phyloP scores from a whole-genome alignment of 2,888 invertebrate species.

The Microctonus aethiopoides region DNA sequence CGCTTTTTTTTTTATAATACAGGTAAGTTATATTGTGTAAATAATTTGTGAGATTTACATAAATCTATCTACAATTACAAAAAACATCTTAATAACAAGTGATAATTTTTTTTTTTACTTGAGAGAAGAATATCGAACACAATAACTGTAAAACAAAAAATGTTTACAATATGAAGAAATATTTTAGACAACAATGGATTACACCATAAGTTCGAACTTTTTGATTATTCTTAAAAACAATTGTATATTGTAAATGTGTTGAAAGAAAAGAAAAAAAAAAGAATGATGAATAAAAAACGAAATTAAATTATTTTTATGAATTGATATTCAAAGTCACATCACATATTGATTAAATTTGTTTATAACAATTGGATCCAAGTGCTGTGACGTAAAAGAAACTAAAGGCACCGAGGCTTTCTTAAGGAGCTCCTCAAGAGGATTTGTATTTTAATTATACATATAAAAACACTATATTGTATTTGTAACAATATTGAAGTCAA shows the following conservation, averaged over 20 bases:
- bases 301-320: slow-evolving; percentile 9
- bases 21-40: slow-evolving; percentile 1
- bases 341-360: too few relatives aligned
- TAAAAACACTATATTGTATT: slow-evolving; percentile 9
- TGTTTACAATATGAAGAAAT: slow-evolving; percentile 7
- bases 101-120: slow-evolving; percentile 22
- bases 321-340: slow-evolving; percentile 18
- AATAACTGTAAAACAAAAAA: neutral
- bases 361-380: slow-evolving; percentile 7
- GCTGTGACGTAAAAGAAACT: slow-evolving; percentile 32
- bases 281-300: too few relatives aligned
- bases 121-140: neutral
- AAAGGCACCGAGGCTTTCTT: slow-evolving; percentile 41
- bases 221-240: neutral
- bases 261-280: slow-evolving; percentile 12
- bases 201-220: neutral
- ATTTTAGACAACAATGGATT: slow-evolving; percentile 18
- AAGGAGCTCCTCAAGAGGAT: slow-evolving; percentile 45
- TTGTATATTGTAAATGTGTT: neutral
- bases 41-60: neutral
- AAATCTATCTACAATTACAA: slow-evolving; percentile 18
- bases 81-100: slow-evolving; percentile 23
- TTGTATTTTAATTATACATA: neutral
- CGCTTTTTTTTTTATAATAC: neutral
- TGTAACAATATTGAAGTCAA: slow-evolving; percentile 26